Conservation (phyloP, 2,113 vertebrate species). For the Anas platyrhynchos region DNA sequence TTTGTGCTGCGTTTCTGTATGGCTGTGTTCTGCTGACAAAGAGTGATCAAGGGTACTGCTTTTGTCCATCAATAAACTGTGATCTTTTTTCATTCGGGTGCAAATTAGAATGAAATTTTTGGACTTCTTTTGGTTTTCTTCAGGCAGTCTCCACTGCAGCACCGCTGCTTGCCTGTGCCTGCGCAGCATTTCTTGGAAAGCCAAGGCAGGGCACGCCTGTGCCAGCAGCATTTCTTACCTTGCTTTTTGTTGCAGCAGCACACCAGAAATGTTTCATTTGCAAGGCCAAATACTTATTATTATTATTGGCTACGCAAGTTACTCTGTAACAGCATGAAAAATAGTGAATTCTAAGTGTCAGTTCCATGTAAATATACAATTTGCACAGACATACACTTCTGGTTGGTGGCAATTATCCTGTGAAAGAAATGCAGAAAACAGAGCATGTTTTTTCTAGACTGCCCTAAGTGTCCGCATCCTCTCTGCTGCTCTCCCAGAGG, state of each 20-base stretch:
- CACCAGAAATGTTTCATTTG: neutral
- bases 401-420: constrained; percentile 67
- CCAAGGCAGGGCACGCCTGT: neutral
- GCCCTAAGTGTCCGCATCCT: constrained; percentile 11
- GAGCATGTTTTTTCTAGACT: neutral
- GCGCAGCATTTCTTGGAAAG: neutral
- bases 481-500: neutral
- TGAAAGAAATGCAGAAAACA: constrained; percentile 50
- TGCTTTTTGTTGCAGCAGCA: neutral
- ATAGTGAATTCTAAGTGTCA: constrained; percentile 39
- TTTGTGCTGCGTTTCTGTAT: neutral
- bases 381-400: constrained; percentile 64
- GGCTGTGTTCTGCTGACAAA: neutral
- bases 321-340: constrained; percentile 30
- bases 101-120: neutral
- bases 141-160: neutral
- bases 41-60: neutral
- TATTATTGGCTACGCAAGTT: constrained; percentile 4
- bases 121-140: neutral
- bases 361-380: constrained; percentile 66
- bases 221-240: neutral
- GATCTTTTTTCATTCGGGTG: neutral
- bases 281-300: constrained; percentile 41
- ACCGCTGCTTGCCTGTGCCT: neutral
- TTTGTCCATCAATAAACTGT: neutral